Conservation (phyloP, 2,797 vertebrate genomes). For the Apogon hyalosoma region DNA sequence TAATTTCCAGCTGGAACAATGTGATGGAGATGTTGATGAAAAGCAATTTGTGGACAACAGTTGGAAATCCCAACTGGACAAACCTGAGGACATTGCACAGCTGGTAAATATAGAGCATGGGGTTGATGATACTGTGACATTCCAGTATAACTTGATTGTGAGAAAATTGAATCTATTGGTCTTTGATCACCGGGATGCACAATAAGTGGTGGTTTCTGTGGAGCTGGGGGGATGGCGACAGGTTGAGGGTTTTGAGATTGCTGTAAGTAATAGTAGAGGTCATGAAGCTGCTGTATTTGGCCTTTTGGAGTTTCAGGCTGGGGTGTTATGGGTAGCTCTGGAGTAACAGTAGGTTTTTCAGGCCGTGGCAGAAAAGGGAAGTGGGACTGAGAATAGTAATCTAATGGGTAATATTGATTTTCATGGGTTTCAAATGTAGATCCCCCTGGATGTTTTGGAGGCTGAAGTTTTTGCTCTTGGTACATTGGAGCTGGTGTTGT, state of each 20-base stretch:
- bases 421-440: neutral
- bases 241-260: slow-evolving; percentile 18
- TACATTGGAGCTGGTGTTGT: neutral
- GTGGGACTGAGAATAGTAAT: too few species aligned
- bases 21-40: slow-evolving; percentile 78
- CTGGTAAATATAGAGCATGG: neutral
- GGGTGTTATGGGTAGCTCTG: neutral
- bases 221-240: slow-evolving; percentile 3
- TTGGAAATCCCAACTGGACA: slow-evolving; percentile 54
- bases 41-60: slow-evolving; percentile 76
- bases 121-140: neutral
- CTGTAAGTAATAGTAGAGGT: slow-evolving; percentile 9
- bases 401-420: neutral
- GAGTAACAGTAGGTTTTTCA: neutral
- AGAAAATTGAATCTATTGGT: neutral
- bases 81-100: slow-evolving; percentile 47
- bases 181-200: neutral
- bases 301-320: neutral
- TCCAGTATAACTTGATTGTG: neutral
- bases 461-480: neutral
- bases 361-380: neutral
- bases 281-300: neutral
- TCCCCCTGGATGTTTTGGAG: neutral
- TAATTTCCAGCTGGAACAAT: slow-evolving; percentile 41
- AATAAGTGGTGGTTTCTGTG: slow-evolving; percentile 7